phyloP scores from a whole-genome alignment of 1,140 invertebrate genomes.

The fruit fly (Drosophila melanogaster) region Release_6_plus_ISO1_MT NC_004354.4:1449001-1449500 shows the following conservation, averaged over 20 bases:
- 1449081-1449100: not conserved
- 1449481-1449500: conserved; percentile 8
- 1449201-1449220: conserved; percentile 9
- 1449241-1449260: conserved; percentile 48
- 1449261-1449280: conserved; percentile 57
- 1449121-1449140: conserved; percentile 20
- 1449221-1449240: not conserved
- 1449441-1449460: conserved; percentile 66
- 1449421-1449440: conserved; percentile 70
- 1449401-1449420: conserved; percentile 61
- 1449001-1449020: conserved; percentile 96
- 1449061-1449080: conserved; percentile 26
- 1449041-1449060: conserved; percentile 75
- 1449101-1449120: conserved; percentile 16
- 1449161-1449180: conserved; percentile 2
- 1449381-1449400: conserved; percentile 58
- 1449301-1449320: conserved; percentile 34
- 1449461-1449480: conserved; percentile 10
- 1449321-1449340: conserved; percentile 77
- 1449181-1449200: conserved; percentile 1
- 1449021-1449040: conserved; percentile 88
- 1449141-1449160: conserved; percentile 11
- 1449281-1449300: conserved; percentile 22
- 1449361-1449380: conserved; percentile 70
- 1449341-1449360: conserved; percentile 74